Evolutionary conservation across 2,888 invertebrate genomes (phyloP).

Genomic region (Polymixis flavicincta): DNA sequence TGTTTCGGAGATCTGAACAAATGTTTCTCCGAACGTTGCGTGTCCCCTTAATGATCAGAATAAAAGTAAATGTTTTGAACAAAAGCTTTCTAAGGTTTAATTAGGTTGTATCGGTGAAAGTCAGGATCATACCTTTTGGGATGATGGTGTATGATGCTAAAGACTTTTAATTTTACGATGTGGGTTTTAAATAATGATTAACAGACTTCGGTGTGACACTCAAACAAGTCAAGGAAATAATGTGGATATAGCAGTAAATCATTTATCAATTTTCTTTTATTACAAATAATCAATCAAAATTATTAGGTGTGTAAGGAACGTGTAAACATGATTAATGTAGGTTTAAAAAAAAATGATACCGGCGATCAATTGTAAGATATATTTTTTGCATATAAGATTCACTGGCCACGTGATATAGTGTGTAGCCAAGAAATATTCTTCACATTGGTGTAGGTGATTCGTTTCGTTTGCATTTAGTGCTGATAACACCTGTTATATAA

Average conservation of each 20-base stretch:
- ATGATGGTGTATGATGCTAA: constrained; percentile 36
- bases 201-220: constrained; percentile 1
- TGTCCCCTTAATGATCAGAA: constrained; percentile 68
- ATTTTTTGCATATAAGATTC: constrained; percentile 53
- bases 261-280: constrained; percentile 35
- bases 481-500: constrained; percentile 62
- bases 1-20: constrained; percentile 79
- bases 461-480: constrained; percentile 34
- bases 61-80: constrained; percentile 65
- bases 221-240: constrained; percentile 21
- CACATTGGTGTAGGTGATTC: constrained; percentile 20
- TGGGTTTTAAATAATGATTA: constrained; percentile 30
- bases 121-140: constrained; percentile 42
- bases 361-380: constrained; percentile 42
- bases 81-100: constrained; percentile 66
- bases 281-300: constrained; percentile 38
- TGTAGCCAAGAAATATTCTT: constrained; percentile 22
- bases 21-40: constrained; percentile 80
- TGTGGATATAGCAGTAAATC: constrained; percentile 37
- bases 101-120: constrained; percentile 62
- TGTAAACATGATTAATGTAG: constrained; percentile 58
- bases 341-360: constrained; percentile 42
- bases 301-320: constrained; percentile 55
- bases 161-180: constrained; percentile 7
- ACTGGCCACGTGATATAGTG: constrained; percentile 26